Evolutionary conservation across 2,797 vertebrate species (phyloP), one percentile per base, ranked within the genome.

Genomic region (Rhinogobio ventralis): DNA sequence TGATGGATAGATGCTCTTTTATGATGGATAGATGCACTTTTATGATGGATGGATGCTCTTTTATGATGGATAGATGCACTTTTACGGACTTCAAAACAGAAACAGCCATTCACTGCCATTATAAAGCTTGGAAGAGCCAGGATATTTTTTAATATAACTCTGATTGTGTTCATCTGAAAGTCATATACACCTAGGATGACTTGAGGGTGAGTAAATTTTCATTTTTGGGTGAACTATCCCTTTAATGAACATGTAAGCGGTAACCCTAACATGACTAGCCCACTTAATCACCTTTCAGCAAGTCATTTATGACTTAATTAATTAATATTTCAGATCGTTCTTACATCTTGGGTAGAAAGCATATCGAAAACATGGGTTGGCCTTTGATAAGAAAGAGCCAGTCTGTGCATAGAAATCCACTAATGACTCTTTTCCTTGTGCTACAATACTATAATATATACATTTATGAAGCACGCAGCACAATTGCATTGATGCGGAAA

Each of bases 341-440:
- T 39, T 9, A 15, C 20, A 57, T 23, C 55, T n/a, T 1, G 23
- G 19, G 11, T 62, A 62, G 23, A 30, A 11, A 53, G 74, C 55
- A 42, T 77, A 42, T 84, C 17, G 10, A 53, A 62, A 77, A 28
- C 15, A 36, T 81, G 13, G 17, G 15, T 39, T 82, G 53, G 33
- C 36, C 72, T 78, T 49, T 71, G 74, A 78, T 85, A 42, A 51
- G 51, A 72, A 74, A 36, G 42, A 51, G 17, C 9, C 42, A 49
- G 11, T 42, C 23, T 39, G 68, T 67, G 69, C 53, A 82, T 42
- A 72, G 62, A 73, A 81, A 71, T 45, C 55, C 28, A 66, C 64
- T 68, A 69, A 77, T n/a, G 67, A 25, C 8, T 28, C 1, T 78
- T 67, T 55, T 46, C 14, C 19, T 53, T 28, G 11, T 23, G 62